Percentiles rank a stretch among this genome's conserved stretches.
Evolutionary conservation across 2,888 invertebrate genomes (phyloP).

Genomic region (Trimorus sp.): DNA sequence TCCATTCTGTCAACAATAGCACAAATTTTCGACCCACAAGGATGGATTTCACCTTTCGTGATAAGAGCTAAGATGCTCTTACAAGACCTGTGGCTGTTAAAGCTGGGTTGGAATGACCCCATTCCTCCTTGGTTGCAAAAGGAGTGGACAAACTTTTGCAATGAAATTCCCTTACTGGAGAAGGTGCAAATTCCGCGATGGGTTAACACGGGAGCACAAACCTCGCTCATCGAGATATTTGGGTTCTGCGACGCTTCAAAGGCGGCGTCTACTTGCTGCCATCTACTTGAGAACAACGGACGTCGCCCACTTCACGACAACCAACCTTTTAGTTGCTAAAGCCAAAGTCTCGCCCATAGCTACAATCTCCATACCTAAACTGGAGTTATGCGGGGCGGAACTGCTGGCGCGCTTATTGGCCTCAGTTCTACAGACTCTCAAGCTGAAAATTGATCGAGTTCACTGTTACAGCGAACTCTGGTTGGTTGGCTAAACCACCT

Average conservation of each 20-base stretch:
- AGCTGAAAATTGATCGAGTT: not conserved
- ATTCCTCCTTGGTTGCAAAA: not conserved
- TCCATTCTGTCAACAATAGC: not conserved
- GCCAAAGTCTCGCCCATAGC: conserved; percentile 1
- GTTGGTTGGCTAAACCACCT: conserved; percentile 5
- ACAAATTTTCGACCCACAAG: not conserved
- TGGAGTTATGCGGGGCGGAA: conserved; percentile 6
- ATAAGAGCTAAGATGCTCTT: conserved; percentile 6
- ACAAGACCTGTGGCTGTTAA: not conserved
- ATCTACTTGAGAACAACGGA: not conserved
- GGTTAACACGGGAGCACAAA: not conserved
- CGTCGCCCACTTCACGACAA: too few relatives aligned
- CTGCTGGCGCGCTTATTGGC: not conserved
- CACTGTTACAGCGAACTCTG: conserved; percentile 3
- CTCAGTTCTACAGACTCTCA: not conserved
- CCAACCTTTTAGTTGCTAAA: too few relatives aligned
- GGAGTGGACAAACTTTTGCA: not conserved
- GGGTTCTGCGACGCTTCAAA: conserved; percentile 16
- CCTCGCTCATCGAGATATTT: not conserved
- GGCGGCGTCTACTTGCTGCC: not conserved
- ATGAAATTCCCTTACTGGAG: not conserved
- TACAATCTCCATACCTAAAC: not conserved
- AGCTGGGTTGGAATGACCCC: not conserved
- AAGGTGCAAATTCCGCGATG: not conserved
- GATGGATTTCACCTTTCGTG: not conserved